These are phyloP conservation scores for Linnaemya vulpina DNA, from an alignment of 2,888 invertebrate species.

Conservation along the genomic window DNA sequence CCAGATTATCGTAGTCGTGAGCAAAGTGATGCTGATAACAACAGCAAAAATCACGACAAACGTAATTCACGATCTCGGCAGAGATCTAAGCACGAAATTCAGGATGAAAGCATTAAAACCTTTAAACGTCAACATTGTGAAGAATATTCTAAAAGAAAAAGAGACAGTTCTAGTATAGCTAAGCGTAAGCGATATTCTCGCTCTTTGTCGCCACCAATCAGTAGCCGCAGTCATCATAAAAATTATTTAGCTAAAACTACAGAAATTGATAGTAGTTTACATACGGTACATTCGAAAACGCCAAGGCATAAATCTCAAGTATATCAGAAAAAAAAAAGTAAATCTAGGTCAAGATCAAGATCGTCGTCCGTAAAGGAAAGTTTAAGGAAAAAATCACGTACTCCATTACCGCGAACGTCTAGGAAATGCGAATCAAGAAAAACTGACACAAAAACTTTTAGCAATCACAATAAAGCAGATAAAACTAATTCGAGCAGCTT, in stretches of 20 bases:
- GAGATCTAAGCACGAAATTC: conserved; percentile 42
- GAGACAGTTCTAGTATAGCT: conserved; percentile 53
- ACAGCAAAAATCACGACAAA: conserved; percentile 13
- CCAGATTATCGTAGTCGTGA: conserved; percentile 45
- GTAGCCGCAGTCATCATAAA: conserved; percentile 59
- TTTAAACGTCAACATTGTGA: conserved; percentile 67
- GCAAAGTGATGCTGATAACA: conserved; percentile 28
- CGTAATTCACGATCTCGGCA: conserved; percentile 48
- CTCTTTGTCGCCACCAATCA: conserved; percentile 53
- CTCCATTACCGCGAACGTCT: conserved; percentile 50
- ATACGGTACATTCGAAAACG: conserved; percentile 59
- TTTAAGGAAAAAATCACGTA: conserved; percentile 60
- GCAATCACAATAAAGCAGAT: conserved; percentile 13
- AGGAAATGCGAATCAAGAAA: conserved; percentile 39
- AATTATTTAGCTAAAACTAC: conserved; percentile 8
- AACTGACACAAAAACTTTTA: conserved; percentile 29
- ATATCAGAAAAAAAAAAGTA: conserved; percentile 54
- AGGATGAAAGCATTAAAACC: conserved; percentile 49
- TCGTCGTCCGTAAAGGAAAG: conserved; percentile 52
- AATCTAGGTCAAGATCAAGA: conserved; percentile 64
- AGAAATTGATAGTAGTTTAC: conserved; percentile 18
- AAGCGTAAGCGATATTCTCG: conserved; percentile 64
- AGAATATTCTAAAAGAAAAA: conserved; percentile 55
- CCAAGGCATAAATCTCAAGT: conserved; percentile 41
- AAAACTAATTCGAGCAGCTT: background rate